Evolutionary conservation across 2,113 vertebrate species (phyloP), one percentile per base, ranked within the genome.

Genomic region (Saguinus imperator): DNA sequence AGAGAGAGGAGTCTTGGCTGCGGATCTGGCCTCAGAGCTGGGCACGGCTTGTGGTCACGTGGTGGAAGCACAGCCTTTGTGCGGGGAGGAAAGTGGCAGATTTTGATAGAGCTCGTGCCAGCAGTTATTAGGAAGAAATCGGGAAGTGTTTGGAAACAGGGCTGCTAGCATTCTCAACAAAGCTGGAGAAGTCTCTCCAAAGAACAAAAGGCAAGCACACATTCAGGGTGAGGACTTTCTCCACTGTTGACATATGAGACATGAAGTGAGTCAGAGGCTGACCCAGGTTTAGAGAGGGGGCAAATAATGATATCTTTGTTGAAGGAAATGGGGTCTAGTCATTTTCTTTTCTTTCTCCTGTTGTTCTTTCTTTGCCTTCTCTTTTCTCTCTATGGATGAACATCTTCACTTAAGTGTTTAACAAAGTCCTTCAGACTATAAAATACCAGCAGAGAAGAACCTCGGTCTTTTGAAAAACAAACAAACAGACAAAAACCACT

Each of bases 1-100:
- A 85, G 91, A 96, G 61, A 94, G 64, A 79, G 75, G 84, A 80
- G 81, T 80, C 98, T 79, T 98, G 98, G 98, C 98, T 95, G 90
- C 27, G 8, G 52, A 81, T 94, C 94, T 58, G 90, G 97, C 97
- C 98, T 98, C 95, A 37, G 93, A 70, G 94, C 89, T 84, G 97
- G 98, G 93, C 98, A 98, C 70, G 88, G 97, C 98, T 98, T 94
- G 88, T 97, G 94, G 96, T 98, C 98, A 95, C 94, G 61, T 96
- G 95, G 93, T 82, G 79, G 93, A 50, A 97, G 91, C 3, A 18
- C 95, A 91, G 98, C 97, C 98, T 98, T 98, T 98, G 98, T 98
- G 98, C 94, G 35, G 87, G 81, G 95, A 94, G 97, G 97, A 5
- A 94, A 95, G 96, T 95, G 97, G 97, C 96, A 94, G 97, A 94